A percentile compares a stretch with the other conserved stretches of the same genome.
phyloP scores from a whole-genome alignment of 2,797 vertebrate species.

The Hydrocynus forskahlii region DNA sequence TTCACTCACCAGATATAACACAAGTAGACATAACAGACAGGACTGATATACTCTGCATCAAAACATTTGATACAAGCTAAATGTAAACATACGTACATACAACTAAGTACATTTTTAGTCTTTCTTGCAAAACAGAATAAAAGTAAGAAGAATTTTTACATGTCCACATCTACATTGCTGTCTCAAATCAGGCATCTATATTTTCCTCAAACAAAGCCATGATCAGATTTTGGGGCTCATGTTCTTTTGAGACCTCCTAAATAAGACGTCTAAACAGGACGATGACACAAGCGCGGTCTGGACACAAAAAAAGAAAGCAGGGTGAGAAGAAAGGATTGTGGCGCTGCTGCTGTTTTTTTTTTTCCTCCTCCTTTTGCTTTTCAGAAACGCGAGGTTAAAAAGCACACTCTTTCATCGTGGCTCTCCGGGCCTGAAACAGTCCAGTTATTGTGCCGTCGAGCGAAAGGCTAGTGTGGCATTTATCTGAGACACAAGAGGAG shows the following conservation, averaged over 20 bases:
- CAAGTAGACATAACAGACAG: too few species aligned
- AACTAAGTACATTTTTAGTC: background rate
- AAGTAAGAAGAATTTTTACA: background rate
- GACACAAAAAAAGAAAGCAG: conserved; percentile 61
- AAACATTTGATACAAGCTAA: too few species aligned
- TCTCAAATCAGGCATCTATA: background rate
- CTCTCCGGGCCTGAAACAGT: conserved; percentile 75
- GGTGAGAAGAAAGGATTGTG: conserved; percentile 67
- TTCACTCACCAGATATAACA: too few species aligned
- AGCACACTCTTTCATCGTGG: conserved; percentile 69
- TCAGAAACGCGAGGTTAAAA: conserved; percentile 81
- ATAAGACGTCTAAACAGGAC: conserved; percentile 78
- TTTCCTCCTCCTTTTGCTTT: conserved; percentile 67
- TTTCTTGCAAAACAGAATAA: background rate
- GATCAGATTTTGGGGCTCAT: conserved; percentile 43
- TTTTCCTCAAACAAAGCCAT: conserved; percentile 29
- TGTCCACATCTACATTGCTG: background rate
- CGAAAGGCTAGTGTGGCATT: conserved; percentile 84
- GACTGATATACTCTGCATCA: too few species aligned
- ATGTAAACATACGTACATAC: background rate
- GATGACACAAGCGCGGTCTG: conserved; percentile 73
- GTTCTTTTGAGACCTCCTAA: conserved; percentile 67
- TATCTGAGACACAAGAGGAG: conserved; percentile 75
- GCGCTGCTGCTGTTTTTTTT: conserved; percentile 59
- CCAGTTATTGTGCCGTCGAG: conserved; percentile 76